Conservation (phyloP, 2,888 invertebrate species). For the Ectemnius continuus region DNA sequence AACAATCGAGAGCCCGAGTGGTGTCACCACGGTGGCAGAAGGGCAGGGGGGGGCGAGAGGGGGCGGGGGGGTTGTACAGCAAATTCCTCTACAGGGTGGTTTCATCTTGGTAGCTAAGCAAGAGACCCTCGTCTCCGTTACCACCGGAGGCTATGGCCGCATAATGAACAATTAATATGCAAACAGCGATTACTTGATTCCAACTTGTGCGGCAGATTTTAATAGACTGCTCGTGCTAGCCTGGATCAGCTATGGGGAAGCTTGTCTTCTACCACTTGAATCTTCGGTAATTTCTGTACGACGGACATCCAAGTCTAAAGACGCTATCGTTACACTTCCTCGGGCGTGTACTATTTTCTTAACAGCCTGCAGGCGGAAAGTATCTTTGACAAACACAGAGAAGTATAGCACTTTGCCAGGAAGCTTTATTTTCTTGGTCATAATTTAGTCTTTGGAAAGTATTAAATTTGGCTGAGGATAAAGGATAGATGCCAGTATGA, state of each 20-base stretch:
- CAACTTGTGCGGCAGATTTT: slow-evolving; percentile 70
- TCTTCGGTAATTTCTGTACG: too few relatives aligned
- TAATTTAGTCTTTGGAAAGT: not conserved
- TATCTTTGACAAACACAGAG: too few relatives aligned
- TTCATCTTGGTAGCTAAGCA: slow-evolving; percentile 49
- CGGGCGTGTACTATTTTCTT: too few relatives aligned
- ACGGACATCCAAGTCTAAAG: too few relatives aligned
- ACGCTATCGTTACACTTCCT: too few relatives aligned
- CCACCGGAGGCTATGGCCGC: slow-evolving; percentile 48
- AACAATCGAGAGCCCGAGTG: slow-evolving; percentile 35
- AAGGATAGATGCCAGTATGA: slow-evolving; percentile 3
- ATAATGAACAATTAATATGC: slow-evolving; percentile 77
- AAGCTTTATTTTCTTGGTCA: not conserved
- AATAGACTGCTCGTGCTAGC: slow-evolving; percentile 65
- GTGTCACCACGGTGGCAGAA: slow-evolving; percentile 28
- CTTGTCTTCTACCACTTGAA: slow-evolving; percentile 12
- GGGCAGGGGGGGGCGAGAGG: too few relatives aligned
- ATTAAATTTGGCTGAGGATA: not conserved
- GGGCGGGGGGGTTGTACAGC: slow-evolving; percentile 27
- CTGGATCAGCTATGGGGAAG: slow-evolving; percentile 41
- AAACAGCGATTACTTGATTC: slow-evolving; percentile 76
- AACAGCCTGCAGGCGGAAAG: too few relatives aligned
- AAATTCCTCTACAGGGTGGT: slow-evolving; percentile 37
- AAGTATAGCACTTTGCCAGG: too few relatives aligned
- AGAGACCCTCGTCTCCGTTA: slow-evolving; percentile 34